These are phyloP conservation scores for Andinoacara biseriatus DNA, from an alignment of 2,113 vertebrate genomes.

Conservation along the genomic window DNA sequence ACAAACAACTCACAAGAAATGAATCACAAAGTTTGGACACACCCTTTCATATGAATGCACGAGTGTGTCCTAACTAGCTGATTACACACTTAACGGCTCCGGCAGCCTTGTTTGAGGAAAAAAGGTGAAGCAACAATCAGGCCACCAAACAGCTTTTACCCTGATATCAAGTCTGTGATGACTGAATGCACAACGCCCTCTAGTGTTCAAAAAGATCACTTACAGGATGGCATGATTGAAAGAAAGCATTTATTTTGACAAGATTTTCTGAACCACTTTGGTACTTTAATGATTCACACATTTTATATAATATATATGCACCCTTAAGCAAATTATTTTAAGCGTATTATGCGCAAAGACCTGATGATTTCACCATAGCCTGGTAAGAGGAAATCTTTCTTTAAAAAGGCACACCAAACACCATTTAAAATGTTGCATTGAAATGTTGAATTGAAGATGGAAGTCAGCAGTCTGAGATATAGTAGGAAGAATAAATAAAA, in stretches of 20 bases:
- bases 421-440: neutral
- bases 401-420: neutral
- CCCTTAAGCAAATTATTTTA: neutral
- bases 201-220: neutral
- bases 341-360: neutral
- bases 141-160: neutral
- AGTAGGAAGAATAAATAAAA: constrained; percentile 36
- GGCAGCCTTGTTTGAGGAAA: no score
- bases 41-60: no score
- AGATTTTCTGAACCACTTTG: neutral
- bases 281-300: neutral
- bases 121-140: no score
- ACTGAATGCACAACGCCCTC: neutral
- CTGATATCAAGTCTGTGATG: neutral
- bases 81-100: no score
- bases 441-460: neutral
- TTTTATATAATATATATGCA: neutral
- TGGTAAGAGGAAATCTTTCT: neutral
- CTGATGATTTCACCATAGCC: neutral
- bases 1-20: no score
- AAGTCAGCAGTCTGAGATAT: neutral
- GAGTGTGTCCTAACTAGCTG: no score
- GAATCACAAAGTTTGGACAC: no score
- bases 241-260: neutral
- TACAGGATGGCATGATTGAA: neutral